phyloP scores from a whole-genome alignment of 2,797 vertebrate species.

The Gorsachius magnificus region DNA sequence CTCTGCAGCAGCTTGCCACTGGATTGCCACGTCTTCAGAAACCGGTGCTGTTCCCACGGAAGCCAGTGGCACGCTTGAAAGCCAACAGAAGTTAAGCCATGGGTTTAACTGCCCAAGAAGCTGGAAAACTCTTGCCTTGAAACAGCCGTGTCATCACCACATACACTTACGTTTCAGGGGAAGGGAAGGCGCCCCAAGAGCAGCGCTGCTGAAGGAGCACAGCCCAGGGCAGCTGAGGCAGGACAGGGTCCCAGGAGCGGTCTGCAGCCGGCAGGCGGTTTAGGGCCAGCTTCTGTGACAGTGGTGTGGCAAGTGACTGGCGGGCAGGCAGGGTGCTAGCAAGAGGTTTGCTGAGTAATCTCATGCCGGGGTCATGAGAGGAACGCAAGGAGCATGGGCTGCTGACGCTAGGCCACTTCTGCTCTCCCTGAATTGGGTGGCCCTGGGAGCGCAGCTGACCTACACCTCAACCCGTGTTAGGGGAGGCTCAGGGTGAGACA shows the following conservation, averaged over 20 bases:
- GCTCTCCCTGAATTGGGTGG: not conserved
- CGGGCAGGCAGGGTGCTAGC: not conserved
- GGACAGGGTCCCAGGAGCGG: rapidly evolving
- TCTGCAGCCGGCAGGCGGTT: not conserved
- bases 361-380: not conserved
- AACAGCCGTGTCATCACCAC: not conserved
- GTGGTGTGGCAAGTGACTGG: rapidly evolving
- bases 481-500: not conserved
- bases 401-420: not conserved
- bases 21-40: not conserved
- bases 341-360: not conserved
- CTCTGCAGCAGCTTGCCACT: not conserved
- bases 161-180: not conserved
- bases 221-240: not conserved
- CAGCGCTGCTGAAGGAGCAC: not conserved
- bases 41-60: not conserved
- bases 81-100: not conserved
- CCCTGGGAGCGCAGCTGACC: not conserved
- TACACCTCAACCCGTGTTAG: not conserved
- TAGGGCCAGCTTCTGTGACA: rapidly evolving
- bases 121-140: not conserved
- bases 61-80: not conserved
- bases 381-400: not conserved
- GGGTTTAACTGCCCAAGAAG: not conserved
- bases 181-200: not conserved